Conservation (phyloP, 1,140 invertebrate species). For the Drosophila auraria region DNA sequence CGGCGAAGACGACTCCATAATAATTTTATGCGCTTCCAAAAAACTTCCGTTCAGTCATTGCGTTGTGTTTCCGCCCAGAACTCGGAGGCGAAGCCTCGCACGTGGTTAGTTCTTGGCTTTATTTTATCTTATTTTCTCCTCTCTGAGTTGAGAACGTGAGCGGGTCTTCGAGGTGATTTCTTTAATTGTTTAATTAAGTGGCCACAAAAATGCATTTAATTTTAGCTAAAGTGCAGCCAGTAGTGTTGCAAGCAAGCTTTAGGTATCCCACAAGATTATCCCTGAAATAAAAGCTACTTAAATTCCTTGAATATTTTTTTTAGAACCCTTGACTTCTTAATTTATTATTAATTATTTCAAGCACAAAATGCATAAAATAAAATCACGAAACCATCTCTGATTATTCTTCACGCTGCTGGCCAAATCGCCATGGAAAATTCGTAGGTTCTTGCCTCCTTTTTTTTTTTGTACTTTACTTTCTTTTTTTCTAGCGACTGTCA, state of each 20-base stretch:
- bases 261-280: background rate
- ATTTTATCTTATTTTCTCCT: background rate
- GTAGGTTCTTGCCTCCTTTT: constrained; percentile 14
- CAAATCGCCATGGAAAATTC: constrained; percentile 77
- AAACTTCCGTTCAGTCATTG: constrained; percentile 81
- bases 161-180: background rate
- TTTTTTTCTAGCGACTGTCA: constrained; percentile 47
- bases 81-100: constrained; percentile 47
- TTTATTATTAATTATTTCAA: background rate
- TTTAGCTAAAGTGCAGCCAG: background rate
- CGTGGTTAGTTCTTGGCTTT: constrained; percentile 21
- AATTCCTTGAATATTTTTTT: background rate
- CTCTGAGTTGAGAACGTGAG: constrained; percentile 21
- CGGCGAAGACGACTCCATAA: constrained; percentile 71
- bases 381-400: constrained; percentile 31
- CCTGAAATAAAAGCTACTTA: background rate
- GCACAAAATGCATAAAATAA: background rate
- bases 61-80: constrained; percentile 72
- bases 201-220: background rate
- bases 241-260: background rate
- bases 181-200: constrained; percentile 18
- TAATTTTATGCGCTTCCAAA: constrained; percentile 83
- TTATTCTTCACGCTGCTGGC: constrained; percentile 16
- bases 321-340: background rate
- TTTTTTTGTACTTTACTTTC: background rate